A percentile compares a stretch with the other conserved stretches of the same genome.
phyloP scores from a whole-genome alignment of 2,113 vertebrate species.

The Gallinago media region DNA sequence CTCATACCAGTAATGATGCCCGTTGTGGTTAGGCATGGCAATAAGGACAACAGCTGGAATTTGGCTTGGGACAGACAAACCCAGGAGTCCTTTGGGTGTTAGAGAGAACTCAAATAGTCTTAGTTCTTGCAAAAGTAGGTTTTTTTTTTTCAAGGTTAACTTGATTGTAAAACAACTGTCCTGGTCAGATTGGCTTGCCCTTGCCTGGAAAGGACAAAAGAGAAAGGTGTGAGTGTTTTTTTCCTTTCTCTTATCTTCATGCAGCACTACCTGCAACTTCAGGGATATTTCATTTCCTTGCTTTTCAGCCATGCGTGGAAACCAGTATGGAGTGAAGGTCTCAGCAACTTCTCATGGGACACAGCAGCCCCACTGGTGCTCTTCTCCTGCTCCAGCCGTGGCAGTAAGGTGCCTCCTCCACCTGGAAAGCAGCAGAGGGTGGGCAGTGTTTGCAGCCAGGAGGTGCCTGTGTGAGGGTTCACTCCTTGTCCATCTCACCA shows the following conservation, averaged over 20 bases:
- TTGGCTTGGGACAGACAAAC: neutral
- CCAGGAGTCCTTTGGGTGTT: neutral
- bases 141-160: neutral
- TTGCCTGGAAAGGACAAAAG: neutral
- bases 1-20: neutral
- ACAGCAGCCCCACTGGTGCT: neutral
- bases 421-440: neutral
- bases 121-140: neutral
- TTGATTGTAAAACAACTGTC: neutral
- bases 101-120: neutral
- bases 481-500: neutral
- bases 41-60: neutral
- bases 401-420: neutral
- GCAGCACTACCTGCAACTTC: neutral
- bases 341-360: neutral
- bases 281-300: neutral
- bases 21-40: neutral
- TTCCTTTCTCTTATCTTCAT: neutral
- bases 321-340: neutral
- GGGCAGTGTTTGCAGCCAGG: neutral
- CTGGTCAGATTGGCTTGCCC: neutral
- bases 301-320: neutral
- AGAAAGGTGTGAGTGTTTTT: neutral
- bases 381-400: neutral
- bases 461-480: neutral